These are phyloP conservation scores for Folsomia manolachei DNA, from an alignment of 2,888 invertebrate genomes.

Conservation along the genomic window DNA sequence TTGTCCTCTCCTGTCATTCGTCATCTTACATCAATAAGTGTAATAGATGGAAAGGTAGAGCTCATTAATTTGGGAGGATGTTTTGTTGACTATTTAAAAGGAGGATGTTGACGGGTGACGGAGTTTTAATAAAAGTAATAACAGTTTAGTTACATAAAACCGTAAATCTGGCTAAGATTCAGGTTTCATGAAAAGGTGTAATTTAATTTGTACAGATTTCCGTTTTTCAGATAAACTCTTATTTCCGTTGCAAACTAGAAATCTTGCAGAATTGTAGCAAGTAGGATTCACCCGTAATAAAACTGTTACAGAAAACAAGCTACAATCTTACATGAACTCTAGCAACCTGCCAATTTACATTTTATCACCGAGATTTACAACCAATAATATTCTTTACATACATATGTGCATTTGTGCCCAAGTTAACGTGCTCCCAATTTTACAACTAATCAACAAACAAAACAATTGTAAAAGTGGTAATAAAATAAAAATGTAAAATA, in stretches of 20 bases:
- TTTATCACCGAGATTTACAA: not conserved
- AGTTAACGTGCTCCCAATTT: not conserved
- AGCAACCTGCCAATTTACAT: not conserved
- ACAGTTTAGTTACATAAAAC: too few species aligned
- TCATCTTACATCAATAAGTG: constrained; percentile 13
- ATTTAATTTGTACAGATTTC: too few species aligned
- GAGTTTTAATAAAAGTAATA: not conserved
- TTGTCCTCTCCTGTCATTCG: constrained; percentile 12
- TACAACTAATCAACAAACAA: not conserved
- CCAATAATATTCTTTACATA: too few species aligned
- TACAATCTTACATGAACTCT: too few species aligned
- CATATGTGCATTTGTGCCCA: too few species aligned
- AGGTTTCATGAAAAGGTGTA: too few species aligned
- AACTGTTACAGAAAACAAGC: too few species aligned
- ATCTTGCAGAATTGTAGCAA: too few species aligned
- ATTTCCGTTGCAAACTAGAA: too few species aligned
- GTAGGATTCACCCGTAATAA: too few species aligned
- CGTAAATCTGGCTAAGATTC: too few species aligned
- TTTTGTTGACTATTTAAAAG: not conserved
- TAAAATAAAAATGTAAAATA: not conserved
- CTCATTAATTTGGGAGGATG: not conserved
- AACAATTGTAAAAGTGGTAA: not conserved
- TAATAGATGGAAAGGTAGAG: not conserved
- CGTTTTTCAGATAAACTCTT: too few species aligned
- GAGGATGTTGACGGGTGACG: not conserved